Percentiles rank a stretch among this genome's conserved stretches.
Evolutionary conservation across 2,797 vertebrate species (phyloP).

Genomic region (Galaxias olidus): DNA sequence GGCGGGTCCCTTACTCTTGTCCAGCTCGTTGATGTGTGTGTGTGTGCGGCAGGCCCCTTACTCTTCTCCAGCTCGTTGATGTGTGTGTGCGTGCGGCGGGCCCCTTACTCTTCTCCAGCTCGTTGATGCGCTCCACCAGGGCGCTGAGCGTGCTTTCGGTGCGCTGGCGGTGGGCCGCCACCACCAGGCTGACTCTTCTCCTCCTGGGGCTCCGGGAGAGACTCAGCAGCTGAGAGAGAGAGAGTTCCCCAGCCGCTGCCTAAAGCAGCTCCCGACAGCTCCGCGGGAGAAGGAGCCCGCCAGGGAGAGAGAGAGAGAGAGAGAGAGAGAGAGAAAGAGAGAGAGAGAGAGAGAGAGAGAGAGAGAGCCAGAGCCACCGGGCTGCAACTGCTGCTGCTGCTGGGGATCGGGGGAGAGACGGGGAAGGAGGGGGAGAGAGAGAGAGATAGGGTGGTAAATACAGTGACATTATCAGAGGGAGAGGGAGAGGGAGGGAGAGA

Average conservation of each 20-base stretch:
- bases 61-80: constrained; percentile 51
- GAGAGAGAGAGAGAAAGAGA: not conserved
- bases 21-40: not conserved
- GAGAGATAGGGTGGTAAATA: not conserved
- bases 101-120: constrained; percentile 88
- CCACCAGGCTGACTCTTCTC: constrained; percentile 96
- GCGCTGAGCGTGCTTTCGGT: constrained; percentile 89
- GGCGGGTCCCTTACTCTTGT: constrained; percentile 33
- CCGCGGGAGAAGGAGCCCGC: constrained; percentile 76
- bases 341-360: not conserved
- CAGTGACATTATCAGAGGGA: too few species aligned
- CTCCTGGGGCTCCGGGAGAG: constrained; percentile 95
- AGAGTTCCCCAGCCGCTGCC: constrained; percentile 85
- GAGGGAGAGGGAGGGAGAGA: too few species aligned
- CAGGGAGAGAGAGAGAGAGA: constrained; percentile 21
- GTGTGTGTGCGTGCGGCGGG: not conserved
- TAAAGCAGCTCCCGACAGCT: constrained; percentile 90
- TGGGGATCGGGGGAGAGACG: constrained; percentile 8
- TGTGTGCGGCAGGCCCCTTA: not conserved
- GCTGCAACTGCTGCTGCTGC: not conserved
- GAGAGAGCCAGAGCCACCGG: not conserved
- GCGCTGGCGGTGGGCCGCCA: constrained; percentile 87
- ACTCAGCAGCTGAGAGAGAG: constrained; percentile 91
- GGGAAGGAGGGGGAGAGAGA: not conserved
- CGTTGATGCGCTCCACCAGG: constrained; percentile 89